A percentile compares a stretch with the other conserved stretches of the same genome.
Conservation (phyloP, 2,113 vertebrate genomes). For the Sylvilagus bachmani region DNA sequence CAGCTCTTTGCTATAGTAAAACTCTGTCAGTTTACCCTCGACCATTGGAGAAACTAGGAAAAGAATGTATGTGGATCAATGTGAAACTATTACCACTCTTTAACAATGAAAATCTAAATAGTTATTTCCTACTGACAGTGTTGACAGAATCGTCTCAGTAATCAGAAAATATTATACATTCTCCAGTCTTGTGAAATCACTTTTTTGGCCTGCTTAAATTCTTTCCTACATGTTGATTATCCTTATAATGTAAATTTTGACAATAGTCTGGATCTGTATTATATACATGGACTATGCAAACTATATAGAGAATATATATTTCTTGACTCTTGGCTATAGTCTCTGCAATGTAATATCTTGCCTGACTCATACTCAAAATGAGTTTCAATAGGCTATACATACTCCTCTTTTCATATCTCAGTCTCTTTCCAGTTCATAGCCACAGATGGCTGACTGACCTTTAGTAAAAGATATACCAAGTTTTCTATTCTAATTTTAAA, state of each 20-base stretch:
- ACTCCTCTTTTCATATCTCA: not conserved
- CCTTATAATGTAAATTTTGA: not conserved
- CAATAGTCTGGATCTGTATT: slow-evolving; percentile 21
- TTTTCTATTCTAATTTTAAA: slow-evolving; percentile 57
- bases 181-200: slow-evolving; percentile 18
- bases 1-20: slow-evolving; percentile 29
- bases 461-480: slow-evolving; percentile 34
- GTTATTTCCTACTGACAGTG: not conserved
- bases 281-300: not conserved
- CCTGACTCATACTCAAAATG: slow-evolving; percentile 42
- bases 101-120: not conserved
- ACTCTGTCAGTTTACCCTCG: not conserved
- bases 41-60: not conserved
- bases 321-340: slow-evolving; percentile 46
- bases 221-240: not conserved
- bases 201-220: slow-evolving; percentile 62
- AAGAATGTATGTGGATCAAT: not conserved
- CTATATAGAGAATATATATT: slow-evolving; percentile 6
- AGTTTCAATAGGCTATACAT: not conserved
- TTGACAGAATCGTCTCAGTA: slow-evolving; percentile 4
- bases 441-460: not conserved
- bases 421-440: not conserved
- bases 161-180: not conserved
- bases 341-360: not conserved
- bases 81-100: slow-evolving; percentile 12